phyloP scores from a whole-genome alignment of 2,113 vertebrate genomes.

The Antigone vipio region DNA sequence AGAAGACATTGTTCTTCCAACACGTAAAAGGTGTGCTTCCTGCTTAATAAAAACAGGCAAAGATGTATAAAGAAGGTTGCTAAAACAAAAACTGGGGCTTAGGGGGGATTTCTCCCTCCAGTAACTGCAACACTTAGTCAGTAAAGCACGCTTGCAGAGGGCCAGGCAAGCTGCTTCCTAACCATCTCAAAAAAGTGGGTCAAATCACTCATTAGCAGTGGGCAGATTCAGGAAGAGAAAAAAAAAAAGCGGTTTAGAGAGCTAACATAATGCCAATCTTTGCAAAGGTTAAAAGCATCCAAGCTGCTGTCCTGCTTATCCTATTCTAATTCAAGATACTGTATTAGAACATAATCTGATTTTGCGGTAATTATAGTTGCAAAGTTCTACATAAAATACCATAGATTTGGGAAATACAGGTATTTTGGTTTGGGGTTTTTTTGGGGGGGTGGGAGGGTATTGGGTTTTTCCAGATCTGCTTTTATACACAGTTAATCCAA shows the following conservation, averaged over 20 bases:
- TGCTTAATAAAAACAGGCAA: neutral
- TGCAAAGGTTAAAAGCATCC: neutral
- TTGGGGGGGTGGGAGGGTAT: rapidly evolving
- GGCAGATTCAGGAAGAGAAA: neutral
- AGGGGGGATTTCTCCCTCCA: neutral
- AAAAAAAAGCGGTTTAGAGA: neutral
- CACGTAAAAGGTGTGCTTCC: neutral
- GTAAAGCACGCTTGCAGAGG: neutral
- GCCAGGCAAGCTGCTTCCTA: neutral
- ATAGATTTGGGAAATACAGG: neutral
- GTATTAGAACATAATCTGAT: neutral
- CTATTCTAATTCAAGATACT: neutral
- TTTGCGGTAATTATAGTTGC: neutral
- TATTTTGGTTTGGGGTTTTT: neutral
- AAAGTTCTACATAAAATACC: neutral
- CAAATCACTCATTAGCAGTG: neutral
- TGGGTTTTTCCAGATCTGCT: neutral
- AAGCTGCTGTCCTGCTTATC: neutral
- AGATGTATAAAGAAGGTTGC: neutral
- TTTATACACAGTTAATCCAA: neutral
- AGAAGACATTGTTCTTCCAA: neutral
- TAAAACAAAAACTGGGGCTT: neutral
- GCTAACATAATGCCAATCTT: neutral
- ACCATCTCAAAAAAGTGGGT: neutral
- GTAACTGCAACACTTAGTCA: neutral